phyloP scores from a whole-genome alignment of 2,888 invertebrate genomes.

The Oxycera nigricornis region DNA sequence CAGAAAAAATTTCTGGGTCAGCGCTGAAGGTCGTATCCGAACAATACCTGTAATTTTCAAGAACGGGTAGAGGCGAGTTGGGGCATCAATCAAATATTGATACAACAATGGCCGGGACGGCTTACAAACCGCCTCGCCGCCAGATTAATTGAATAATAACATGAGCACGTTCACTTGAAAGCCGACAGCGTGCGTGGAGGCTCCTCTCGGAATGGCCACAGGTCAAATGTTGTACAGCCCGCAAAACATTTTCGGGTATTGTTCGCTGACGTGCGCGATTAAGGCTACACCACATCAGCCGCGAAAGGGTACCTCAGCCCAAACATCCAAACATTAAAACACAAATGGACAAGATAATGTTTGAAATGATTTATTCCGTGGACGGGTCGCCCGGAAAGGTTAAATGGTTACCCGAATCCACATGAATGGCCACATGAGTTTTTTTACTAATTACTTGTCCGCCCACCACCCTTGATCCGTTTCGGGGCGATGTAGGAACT shows the following conservation, averaged over 20 bases:
- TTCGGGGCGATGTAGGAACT: not conserved
- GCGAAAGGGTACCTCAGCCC: not conserved
- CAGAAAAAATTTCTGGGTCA: slow-evolving; percentile 28
- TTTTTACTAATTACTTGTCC: not conserved
- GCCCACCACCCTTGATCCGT: not conserved
- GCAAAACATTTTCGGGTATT: slow-evolving; percentile 31
- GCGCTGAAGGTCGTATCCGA: slow-evolving; percentile 20
- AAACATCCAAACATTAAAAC: slow-evolving; percentile 1
- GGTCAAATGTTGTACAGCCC: slow-evolving; percentile 36
- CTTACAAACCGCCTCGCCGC: slow-evolving; percentile 14
- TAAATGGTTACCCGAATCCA: not conserved
- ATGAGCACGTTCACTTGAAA: slow-evolving; percentile 8
- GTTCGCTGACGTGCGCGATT: slow-evolving; percentile 32
- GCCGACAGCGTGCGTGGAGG: not conserved
- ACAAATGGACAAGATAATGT: not conserved
- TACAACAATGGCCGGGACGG: slow-evolving; percentile 10
- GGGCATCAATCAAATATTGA: slow-evolving; percentile 38
- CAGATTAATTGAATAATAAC: slow-evolving; percentile 35
- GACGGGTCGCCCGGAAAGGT: not conserved
- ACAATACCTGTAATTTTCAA: slow-evolving; percentile 21
- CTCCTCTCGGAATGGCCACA: slow-evolving; percentile 19
- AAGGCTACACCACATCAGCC: not conserved
- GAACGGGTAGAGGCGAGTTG: not conserved
- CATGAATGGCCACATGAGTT: not conserved
- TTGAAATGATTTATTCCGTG: not conserved